Evolutionary conservation across 1,140 invertebrate species (phyloP).

Genomic region (Euura saliciscinereae): DNA sequence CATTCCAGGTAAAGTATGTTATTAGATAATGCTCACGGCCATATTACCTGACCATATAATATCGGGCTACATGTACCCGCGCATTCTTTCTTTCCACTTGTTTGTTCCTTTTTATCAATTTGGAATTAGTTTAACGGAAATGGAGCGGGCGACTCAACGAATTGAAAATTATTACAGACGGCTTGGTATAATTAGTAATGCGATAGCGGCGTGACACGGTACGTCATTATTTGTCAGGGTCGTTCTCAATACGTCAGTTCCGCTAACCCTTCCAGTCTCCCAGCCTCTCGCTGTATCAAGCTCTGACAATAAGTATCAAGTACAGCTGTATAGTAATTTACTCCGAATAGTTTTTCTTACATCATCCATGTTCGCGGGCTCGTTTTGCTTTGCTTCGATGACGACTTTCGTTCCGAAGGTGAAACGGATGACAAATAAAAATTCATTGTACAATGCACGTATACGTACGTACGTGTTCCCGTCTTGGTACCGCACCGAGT

Average conservation of each 20-base stretch:
- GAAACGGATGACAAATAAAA: not conserved
- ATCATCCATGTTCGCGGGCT: not conserved
- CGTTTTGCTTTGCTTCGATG: not conserved
- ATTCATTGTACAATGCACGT: not conserved
- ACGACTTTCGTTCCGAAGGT: not conserved
- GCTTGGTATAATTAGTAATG: not conserved
- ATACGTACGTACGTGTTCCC: not conserved
- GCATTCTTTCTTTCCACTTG: not conserved
- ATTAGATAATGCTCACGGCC: constrained; percentile 33
- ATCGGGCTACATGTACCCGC: not conserved
- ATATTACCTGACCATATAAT: constrained; percentile 30
- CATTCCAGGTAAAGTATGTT: constrained; percentile 37
- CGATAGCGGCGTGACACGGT: not conserved
- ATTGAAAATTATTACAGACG: constrained; percentile 3
- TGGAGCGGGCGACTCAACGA: not conserved
- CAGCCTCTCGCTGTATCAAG: not conserved
- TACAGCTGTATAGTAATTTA: not conserved
- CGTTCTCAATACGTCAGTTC: not conserved
- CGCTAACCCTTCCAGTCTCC: constrained; percentile 4
- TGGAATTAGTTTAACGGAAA: not conserved
- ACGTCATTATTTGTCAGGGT: constrained; percentile 1
- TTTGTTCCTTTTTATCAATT: not conserved
- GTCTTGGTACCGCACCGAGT: not conserved
- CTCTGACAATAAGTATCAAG: no score
- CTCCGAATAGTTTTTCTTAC: not conserved